Evolutionary conservation across 2,113 vertebrate genomes (phyloP).

Genomic region (Cavia aperea): DNA sequence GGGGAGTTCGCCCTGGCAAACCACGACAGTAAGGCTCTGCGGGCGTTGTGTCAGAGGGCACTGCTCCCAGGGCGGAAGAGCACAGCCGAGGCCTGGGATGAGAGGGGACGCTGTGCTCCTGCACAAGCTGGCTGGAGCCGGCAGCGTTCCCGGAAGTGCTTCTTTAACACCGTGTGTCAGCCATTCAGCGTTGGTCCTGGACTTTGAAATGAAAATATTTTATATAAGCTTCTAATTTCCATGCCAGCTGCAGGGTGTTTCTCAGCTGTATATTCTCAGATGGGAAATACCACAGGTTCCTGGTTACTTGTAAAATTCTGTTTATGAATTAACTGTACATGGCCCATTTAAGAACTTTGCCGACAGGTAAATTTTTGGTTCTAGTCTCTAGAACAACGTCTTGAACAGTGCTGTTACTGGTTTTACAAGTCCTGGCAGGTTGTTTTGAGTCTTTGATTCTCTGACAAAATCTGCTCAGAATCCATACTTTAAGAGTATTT

Average conservation of each 20-base stretch:
- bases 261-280: background rate
- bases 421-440: background rate
- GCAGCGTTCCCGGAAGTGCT: background rate
- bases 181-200: background rate
- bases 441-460: background rate
- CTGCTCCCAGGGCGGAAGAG: no score
- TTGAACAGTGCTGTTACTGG: background rate
- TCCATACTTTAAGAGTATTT: background rate
- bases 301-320: background rate
- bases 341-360: background rate
- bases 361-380: background rate
- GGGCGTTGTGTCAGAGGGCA: background rate
- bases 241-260: background rate
- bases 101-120: no score
- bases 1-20: constrained; percentile 94
- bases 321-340: background rate
- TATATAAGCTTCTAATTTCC: background rate
- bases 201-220: background rate
- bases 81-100: background rate
- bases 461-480: background rate
- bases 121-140: background rate
- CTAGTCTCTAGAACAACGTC: background rate
- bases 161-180: background rate
- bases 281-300: background rate
- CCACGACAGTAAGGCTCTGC: constrained; percentile 90